phyloP scores from a whole-genome alignment of 2,888 invertebrate genomes.

The Microplitis manilae region DNA sequence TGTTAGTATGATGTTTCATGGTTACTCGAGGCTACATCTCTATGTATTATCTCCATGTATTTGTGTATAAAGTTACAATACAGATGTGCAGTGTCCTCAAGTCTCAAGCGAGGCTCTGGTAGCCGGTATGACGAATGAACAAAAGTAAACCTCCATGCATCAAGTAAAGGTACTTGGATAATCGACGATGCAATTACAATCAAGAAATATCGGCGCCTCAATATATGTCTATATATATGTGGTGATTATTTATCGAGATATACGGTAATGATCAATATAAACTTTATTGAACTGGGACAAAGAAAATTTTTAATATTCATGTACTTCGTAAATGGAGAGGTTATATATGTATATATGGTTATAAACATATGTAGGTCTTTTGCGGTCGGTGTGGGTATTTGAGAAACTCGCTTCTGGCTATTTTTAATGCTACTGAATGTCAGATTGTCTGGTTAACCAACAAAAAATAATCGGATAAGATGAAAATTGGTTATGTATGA shows the following conservation, averaged over 20 bases:
- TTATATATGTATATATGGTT: constrained; percentile 7
- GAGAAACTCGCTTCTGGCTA: constrained; percentile 1
- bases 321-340: constrained; percentile 12
- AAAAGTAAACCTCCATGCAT: constrained; percentile 5
- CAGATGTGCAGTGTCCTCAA: neutral
- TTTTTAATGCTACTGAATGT: constrained; percentile 1
- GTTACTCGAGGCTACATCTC: neutral
- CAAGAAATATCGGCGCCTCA: constrained; percentile 13
- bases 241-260: constrained; percentile 19
- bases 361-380: constrained; percentile 31
- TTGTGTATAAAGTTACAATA: neutral
- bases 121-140: constrained; percentile 2
- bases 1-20: too few relatives aligned
- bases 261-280: constrained; percentile 16
- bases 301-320: constrained; percentile 18
- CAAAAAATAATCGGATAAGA: constrained; percentile 1
- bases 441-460: neutral
- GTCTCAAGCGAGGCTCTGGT: neutral
- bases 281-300: constrained; percentile 18
- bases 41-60: neutral
- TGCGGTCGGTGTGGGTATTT: constrained; percentile 26
- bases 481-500: neutral
- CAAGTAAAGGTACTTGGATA: neutral
- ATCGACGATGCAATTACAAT: constrained; percentile 16
- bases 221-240: neutral